Conservation (phyloP, 2,888 invertebrate species). For the Dryocosmus kuriphilus region DNA sequence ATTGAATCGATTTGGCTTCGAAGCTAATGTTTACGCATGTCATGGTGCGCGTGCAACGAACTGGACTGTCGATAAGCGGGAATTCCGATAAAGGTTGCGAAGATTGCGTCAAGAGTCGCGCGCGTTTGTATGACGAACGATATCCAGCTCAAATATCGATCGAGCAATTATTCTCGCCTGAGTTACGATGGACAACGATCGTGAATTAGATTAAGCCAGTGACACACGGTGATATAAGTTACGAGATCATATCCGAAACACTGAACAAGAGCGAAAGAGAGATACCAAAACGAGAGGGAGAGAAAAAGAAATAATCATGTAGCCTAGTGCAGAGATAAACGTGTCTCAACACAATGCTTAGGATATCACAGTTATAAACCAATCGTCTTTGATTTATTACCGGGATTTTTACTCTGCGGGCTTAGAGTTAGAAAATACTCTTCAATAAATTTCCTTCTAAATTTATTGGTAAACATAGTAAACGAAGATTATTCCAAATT, state of each 20-base stretch:
- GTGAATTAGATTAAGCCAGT: constrained; percentile 73
- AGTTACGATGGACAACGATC: constrained; percentile 71
- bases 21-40: constrained; percentile 38
- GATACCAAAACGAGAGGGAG: constrained; percentile 44
- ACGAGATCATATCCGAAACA: constrained; percentile 53
- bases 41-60: constrained; percentile 32
- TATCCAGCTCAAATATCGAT: constrained; percentile 69
- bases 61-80: constrained; percentile 38
- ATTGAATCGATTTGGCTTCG: constrained; percentile 4
- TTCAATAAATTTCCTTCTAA: too few relatives aligned
- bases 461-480: too few relatives aligned
- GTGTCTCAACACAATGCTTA: constrained; percentile 19
- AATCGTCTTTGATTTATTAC: constrained; percentile 28
- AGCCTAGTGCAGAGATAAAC: constrained; percentile 23
- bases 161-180: constrained; percentile 72
- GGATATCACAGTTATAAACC: constrained; percentile 21
- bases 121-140: constrained; percentile 63
- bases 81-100: constrained; percentile 52
- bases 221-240: constrained; percentile 74
- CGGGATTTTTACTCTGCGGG: too few relatives aligned
- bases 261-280: constrained; percentile 47
- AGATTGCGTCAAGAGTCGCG: constrained; percentile 57
- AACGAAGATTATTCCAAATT: too few relatives aligned
- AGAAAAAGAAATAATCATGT: constrained; percentile 27
- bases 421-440: too few relatives aligned